These are phyloP conservation scores for Acrocephalus arundinaceus DNA, from an alignment of 2,113 vertebrate species.

Conservation along the genomic window DNA sequence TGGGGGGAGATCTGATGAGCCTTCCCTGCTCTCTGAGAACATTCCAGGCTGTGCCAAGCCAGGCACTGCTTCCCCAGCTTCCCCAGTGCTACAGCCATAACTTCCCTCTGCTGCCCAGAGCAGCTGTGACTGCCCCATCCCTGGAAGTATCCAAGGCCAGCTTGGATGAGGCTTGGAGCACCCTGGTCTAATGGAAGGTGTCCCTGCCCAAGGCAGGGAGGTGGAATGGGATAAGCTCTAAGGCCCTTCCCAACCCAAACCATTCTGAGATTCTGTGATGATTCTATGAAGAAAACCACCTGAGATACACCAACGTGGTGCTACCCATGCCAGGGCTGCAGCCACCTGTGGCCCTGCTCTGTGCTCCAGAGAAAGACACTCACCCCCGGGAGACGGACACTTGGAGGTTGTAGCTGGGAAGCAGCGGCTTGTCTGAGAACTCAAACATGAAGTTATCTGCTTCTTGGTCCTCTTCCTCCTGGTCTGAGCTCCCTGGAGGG, in stretches of 20 bases:
- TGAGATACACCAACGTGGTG: fast-evolving
- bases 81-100: not conserved
- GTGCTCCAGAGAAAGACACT: constrained; percentile 63
- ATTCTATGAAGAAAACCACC: not conserved
- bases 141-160: not conserved
- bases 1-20: not conserved
- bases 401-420: constrained; percentile 94
- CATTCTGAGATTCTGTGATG: not conserved
- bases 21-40: not conserved
- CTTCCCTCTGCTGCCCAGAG: not conserved
- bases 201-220: too few species aligned
- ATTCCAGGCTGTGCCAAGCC: not conserved
- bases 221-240: not conserved
- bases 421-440: constrained; percentile 91
- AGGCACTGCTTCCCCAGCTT: not conserved
- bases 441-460: constrained; percentile 92
- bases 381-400: constrained; percentile 92
- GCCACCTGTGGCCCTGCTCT: not conserved
- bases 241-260: not conserved
- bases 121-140: not conserved
- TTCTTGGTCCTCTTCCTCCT: constrained; percentile 81
- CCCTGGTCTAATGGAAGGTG: not conserved
- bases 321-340: fast-evolving
- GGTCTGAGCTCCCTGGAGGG: constrained; percentile 80
- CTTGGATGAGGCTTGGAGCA: not conserved